A percentile compares a stretch with the other conserved stretches of the same genome.
Conservation (phyloP, 2,888 invertebrate species). For the Cactoblastis cactorum region DNA sequence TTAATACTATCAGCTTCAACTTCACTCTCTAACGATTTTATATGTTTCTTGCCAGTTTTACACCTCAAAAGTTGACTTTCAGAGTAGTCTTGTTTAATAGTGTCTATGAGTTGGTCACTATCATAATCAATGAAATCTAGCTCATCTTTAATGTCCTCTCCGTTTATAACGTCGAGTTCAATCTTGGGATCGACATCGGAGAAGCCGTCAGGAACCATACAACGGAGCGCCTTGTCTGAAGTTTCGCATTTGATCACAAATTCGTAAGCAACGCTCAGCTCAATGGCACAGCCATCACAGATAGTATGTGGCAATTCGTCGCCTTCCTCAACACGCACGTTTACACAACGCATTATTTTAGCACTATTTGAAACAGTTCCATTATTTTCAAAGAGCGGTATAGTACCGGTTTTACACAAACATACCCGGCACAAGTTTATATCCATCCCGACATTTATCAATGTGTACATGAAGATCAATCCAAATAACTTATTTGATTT, state of each 20-base stretch:
- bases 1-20: background rate
- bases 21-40: background rate
- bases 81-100: constrained; percentile 16
- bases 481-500: background rate
- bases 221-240: constrained; percentile 52
- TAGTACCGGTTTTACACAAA: constrained; percentile 47
- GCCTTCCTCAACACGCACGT: constrained; percentile 46
- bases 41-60: constrained; percentile 12
- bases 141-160: constrained; percentile 28
- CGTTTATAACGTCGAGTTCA: constrained; percentile 36
- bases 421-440: constrained; percentile 56
- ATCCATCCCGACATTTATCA: constrained; percentile 27
- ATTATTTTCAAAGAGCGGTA: constrained; percentile 50
- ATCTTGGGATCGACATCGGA: constrained; percentile 26
- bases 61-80: constrained; percentile 10
- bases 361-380: constrained; percentile 47
- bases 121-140: constrained; percentile 20
- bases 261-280: constrained; percentile 47
- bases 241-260: constrained; percentile 60
- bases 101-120: constrained; percentile 18
- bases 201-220: constrained; percentile 30
- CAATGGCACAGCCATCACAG: constrained; percentile 50
- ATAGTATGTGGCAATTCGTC: constrained; percentile 60
- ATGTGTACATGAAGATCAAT: background rate
- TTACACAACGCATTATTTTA: constrained; percentile 57